Conservation (phyloP, 2,797 vertebrate species). For the Sebastes oblongus region DNA sequence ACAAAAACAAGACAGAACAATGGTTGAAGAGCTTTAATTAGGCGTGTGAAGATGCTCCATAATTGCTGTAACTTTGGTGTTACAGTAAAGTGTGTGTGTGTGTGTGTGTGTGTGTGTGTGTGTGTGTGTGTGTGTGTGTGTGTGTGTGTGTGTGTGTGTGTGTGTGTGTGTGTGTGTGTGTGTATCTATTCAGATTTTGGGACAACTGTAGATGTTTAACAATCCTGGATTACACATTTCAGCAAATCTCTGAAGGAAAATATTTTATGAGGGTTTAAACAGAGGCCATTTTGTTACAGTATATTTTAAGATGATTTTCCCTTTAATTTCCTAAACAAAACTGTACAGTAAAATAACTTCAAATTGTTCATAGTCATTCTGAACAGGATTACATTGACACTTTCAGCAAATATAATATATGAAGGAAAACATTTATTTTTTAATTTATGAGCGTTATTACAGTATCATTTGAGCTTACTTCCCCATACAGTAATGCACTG, state of each 20-base stretch:
- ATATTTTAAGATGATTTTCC: background rate
- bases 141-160: background rate
- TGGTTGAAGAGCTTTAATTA: constrained; percentile 66
- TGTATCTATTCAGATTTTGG: constrained; percentile 34
- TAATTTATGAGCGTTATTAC: background rate
- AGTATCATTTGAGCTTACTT: background rate
- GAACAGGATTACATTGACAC: background rate
- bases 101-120: background rate
- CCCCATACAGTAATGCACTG: background rate
- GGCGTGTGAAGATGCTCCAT: constrained; percentile 53
- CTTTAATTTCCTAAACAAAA: background rate
- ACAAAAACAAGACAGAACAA: constrained; percentile 54
- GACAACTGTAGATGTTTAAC: constrained; percentile 21
- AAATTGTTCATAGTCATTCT: background rate
- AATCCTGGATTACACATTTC: background rate
- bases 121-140: background rate
- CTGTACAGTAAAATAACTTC: background rate
- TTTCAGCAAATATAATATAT: background rate
- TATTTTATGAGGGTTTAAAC: background rate
- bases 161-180: background rate
- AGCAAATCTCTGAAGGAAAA: background rate
- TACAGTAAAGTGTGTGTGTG: constrained; percentile 19
- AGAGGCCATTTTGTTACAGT: background rate
- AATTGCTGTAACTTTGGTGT: constrained; percentile 53
- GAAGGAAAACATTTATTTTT: background rate